Percentiles rank a stretch among this genome's conserved stretches.
phyloP scores from a whole-genome alignment of 2,888 invertebrate species.

The Pseudococcus viburni region DNA sequence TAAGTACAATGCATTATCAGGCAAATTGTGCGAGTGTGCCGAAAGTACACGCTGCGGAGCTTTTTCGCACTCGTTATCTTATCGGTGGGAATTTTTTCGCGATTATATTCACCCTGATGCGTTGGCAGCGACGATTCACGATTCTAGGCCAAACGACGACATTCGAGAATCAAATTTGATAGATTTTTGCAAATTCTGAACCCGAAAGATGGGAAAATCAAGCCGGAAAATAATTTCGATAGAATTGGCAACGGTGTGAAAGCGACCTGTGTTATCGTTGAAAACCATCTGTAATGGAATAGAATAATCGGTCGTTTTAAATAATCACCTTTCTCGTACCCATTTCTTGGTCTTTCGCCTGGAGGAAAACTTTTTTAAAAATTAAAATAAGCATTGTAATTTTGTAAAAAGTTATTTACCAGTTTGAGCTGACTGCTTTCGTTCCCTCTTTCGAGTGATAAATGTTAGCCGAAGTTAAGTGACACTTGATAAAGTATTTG shows the following conservation, averaged over 20 bases:
- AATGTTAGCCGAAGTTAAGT: constrained; percentile 37
- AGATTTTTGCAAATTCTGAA: too few species aligned
- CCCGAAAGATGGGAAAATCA: too few species aligned
- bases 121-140: neutral
- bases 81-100: constrained; percentile 24
- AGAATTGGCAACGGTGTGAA: neutral
- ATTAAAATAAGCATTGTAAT: constrained; percentile 34
- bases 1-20: neutral
- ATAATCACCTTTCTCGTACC: constrained; percentile 30
- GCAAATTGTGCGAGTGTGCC: neutral
- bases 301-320: constrained; percentile 15
- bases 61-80: constrained; percentile 18
- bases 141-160: too few species aligned
- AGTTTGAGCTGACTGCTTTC: neutral
- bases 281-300: constrained; percentile 36
- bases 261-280: neutral
- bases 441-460: neutral
- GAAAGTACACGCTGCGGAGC: neutral
- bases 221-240: too few species aligned
- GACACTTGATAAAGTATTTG: constrained; percentile 44
- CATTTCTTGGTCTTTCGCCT: neutral
- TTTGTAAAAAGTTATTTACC: constrained; percentile 26
- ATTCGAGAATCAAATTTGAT: too few species aligned
- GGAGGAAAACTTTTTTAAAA: neutral
- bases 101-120: neutral